These are phyloP conservation scores for Cavia porcellus DNA, from an alignment of 2,113 vertebrate species.

Conservation along the genomic window DNA sequence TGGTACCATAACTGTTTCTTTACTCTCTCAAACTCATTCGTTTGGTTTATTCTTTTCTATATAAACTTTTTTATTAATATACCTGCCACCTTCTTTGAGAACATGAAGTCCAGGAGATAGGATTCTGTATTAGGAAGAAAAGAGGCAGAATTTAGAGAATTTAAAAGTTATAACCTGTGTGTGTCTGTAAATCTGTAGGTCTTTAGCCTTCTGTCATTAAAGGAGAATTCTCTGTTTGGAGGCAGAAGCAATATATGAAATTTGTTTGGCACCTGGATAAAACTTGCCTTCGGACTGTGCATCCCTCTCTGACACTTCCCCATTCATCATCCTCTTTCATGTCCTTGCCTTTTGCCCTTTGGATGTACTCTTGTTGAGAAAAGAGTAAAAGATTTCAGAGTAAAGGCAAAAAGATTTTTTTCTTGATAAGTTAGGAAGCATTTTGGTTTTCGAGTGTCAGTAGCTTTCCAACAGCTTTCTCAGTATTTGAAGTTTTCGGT, in stretches of 20 bases:
- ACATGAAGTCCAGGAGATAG: not conserved
- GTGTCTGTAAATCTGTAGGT: not conserved
- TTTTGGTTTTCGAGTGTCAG: not conserved
- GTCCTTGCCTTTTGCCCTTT: not conserved
- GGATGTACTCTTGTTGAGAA: not conserved
- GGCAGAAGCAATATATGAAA: not conserved
- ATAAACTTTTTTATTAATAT: not conserved
- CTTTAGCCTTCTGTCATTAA: not conserved
- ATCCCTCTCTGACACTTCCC: not conserved
- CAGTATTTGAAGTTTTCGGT: not conserved
- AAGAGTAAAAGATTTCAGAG: not conserved
- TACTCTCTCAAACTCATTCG: not conserved
- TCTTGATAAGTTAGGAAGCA: not conserved
- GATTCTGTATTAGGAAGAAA: not conserved
- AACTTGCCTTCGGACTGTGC: not conserved
- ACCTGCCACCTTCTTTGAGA: not conserved
- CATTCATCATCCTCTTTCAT: not conserved
- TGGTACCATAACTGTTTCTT: not conserved
- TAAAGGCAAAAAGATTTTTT: no score
- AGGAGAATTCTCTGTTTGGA: not conserved
- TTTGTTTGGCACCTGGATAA: not conserved
- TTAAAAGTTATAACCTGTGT: not conserved
- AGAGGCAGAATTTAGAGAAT: not conserved
- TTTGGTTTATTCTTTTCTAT: not conserved
- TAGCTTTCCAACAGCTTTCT: not conserved